phyloP scores from a whole-genome alignment of 2,113 vertebrate genomes.

The Halcyon malimbica region DNA sequence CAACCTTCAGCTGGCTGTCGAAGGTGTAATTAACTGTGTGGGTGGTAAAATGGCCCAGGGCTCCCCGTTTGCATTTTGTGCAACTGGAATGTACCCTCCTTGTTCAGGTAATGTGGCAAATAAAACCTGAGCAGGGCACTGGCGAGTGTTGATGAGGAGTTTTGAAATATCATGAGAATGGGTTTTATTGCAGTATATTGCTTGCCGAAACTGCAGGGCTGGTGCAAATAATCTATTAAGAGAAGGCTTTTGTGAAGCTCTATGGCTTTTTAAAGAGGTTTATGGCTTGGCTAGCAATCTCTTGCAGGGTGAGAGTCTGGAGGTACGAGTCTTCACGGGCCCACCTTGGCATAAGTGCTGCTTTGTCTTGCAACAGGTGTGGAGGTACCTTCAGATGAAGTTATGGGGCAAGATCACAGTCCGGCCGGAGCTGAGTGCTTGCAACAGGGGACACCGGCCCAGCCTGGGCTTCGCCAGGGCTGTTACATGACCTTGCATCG shows the following conservation, averaged over 20 bases:
- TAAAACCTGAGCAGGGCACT: conserved; percentile 31
- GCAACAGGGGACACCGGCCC: accelerated
- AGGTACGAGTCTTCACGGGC: background rate
- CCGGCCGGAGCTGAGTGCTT: background rate
- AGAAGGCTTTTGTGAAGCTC: conserved; percentile 35
- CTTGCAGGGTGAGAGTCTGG: background rate
- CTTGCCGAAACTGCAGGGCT: conserved; percentile 43
- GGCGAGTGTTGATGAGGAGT: conserved; percentile 36
- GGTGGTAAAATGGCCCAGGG: conserved; percentile 48
- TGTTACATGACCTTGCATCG: accelerated
- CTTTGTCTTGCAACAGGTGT: background rate
- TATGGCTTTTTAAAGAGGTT: background rate
- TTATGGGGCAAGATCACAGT: background rate
- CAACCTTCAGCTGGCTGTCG: background rate
- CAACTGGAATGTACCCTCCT: conserved; percentile 55
- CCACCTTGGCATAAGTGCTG: background rate
- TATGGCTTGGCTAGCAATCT: background rate
- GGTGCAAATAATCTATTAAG: background rate
- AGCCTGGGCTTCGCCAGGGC: background rate
- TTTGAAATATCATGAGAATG: conserved; percentile 65
- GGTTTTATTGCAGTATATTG: conserved; percentile 41
- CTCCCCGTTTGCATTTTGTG: conserved; percentile 50
- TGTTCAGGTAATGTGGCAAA: conserved; percentile 39
- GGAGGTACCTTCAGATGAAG: background rate
- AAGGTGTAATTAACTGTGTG: conserved; percentile 59